Base-by-base conservation (phyloP, 1,140 invertebrate species). In the Contarinia nasturtii region DNA sequence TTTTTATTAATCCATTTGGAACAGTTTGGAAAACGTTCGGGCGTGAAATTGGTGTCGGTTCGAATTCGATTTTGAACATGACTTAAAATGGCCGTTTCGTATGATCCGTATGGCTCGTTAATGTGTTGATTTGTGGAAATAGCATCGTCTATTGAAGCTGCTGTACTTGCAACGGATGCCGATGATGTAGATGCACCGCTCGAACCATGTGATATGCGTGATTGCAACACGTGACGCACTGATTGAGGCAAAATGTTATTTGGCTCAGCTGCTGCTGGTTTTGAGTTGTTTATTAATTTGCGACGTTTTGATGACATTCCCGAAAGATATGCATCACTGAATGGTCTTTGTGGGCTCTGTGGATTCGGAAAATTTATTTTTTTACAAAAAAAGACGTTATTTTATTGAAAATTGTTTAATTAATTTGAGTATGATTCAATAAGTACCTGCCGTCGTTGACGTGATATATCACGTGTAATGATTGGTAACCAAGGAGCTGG, bases 261-360 rank as follows among this genome's bases (percentile, higher is more conserved):
- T 15, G 58, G 58, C 17, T 70, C 55, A 45, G 52, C 64, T 33
- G 65, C 57, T 34, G 66, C 56, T 12, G 67, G 61, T 54, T 69
- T 71, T 4, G 61, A 54, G 37, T 53, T 58, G 44, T 66, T 63
- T 8, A 80, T 73, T 46, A 86, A 64, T 64, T 85, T 84, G 51
- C 84, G 73, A 15, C 84, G 69, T 62, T 88, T 89, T 36, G 75
- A 76, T 11, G 86, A 83, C 73, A 88, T 75, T 8, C 80, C 79
- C 18, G 76, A 75, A 33, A 88, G 64, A 59, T 89, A 89, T n/a
- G 82, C 82, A 65, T 88, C 85, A 51, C 82, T 86, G 51, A 82
- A 79, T 7, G 77, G 74, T 5, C 60, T 47, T 52, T 68, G 65
- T 17, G 55, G 37, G 46, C 53, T 59, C 48, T 64, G 22, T 46